Evolutionary conservation across 2,797 vertebrate species (phyloP).

Genomic region (Tolypeutes matacus): DNA sequence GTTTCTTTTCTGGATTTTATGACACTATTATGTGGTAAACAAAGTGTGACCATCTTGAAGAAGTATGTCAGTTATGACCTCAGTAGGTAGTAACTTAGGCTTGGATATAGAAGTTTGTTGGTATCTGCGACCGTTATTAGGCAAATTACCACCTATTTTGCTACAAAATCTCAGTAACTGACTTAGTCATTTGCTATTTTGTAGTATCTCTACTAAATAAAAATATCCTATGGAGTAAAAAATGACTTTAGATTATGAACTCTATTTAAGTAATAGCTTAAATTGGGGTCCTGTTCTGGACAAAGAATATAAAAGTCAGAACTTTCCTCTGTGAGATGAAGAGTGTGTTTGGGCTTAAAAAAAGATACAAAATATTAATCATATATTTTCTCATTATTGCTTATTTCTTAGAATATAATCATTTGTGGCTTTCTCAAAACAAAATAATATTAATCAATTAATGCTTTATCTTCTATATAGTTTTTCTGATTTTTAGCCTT

Average conservation of each 20-base stretch:
- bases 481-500: too few relatives aligned
- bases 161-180: constrained; percentile 67
- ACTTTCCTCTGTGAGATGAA: constrained; percentile 23
- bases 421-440: too few relatives aligned
- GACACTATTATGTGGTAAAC: constrained; percentile 47
- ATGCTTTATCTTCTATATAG: too few relatives aligned
- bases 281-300: constrained; percentile 62
- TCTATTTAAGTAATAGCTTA: constrained; percentile 73
- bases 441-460: too few relatives aligned
- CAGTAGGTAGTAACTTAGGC: constrained; percentile 43
- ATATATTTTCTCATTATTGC: constrained; percentile 2
- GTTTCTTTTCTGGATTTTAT: constrained; percentile 60
- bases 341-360: constrained; percentile 65
- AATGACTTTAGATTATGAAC: constrained; percentile 60
- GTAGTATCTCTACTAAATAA: constrained; percentile 70
- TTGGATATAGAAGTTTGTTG: constrained; percentile 53
- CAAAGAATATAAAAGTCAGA: not conserved
- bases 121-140: constrained; percentile 41
- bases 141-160: not conserved
- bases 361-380: constrained; percentile 49
- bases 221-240: constrained; percentile 9
- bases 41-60: constrained; percentile 36
- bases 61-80: constrained; percentile 64
- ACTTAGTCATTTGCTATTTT: constrained; percentile 77
- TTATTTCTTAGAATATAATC: too few relatives aligned